phyloP scores from a whole-genome alignment of 1,140 invertebrate genomes.

The Atta cephalotes region DNA sequence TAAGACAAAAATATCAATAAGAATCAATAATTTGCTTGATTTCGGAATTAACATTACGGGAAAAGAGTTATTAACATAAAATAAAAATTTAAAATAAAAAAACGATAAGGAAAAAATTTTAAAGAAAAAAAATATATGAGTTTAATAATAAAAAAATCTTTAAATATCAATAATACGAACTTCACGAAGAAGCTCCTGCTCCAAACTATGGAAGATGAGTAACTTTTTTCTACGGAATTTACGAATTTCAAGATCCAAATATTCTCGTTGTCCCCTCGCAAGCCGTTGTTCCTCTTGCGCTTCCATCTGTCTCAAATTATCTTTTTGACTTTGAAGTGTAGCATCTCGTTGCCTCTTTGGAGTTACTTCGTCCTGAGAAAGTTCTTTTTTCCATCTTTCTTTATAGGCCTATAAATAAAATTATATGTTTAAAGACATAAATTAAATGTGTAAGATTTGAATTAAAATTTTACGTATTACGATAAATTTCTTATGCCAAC shows the following conservation, averaged over 20 bases:
- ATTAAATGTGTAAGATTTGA: not conserved
- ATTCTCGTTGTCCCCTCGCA: slow-evolving; percentile 95
- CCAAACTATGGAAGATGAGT: slow-evolving; percentile 94
- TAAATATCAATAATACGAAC: slow-evolving; percentile 85
- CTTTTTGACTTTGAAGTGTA: slow-evolving; percentile 96
- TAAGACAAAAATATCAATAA: slow-evolving; percentile 36
- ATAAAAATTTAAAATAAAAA: not conserved
- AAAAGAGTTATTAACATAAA: not conserved
- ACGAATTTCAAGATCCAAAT: slow-evolving; percentile 96
- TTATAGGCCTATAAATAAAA: slow-evolving; percentile 91
- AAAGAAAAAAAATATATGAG: not conserved
- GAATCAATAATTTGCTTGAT: not conserved
- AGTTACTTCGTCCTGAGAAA: slow-evolving; percentile 96
- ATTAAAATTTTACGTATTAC: not conserved
- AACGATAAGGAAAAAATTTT: slow-evolving; percentile 1
- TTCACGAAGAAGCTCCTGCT: slow-evolving; percentile 96
- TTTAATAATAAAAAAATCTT: slow-evolving; percentile 16
- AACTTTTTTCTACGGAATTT: slow-evolving; percentile 97
- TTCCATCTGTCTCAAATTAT: slow-evolving; percentile 96
- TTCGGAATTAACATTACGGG: not conserved
- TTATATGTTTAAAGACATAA: slow-evolving; percentile 33
- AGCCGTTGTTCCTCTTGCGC: slow-evolving; percentile 95
- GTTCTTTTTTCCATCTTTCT: slow-evolving; percentile 97
- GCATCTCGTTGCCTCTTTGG: slow-evolving; percentile 97
- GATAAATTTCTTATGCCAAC: not conserved